Percentiles rank a stretch among this genome's conserved stretches.
Conservation (phyloP, 2,113 vertebrate species). For the Megaceryle torquata region DNA sequence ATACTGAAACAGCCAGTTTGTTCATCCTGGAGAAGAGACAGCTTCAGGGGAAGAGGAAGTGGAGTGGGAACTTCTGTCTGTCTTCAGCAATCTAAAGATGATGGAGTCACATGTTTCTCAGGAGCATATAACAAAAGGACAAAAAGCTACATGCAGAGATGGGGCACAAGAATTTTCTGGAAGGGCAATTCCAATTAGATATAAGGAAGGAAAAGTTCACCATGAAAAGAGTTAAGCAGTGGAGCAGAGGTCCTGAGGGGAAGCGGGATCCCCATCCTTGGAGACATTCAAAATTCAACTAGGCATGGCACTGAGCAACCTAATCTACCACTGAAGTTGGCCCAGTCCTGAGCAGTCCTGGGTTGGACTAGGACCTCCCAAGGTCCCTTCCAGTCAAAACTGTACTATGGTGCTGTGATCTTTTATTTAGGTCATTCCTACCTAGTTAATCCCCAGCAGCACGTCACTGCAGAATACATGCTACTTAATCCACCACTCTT, state of each 20-base stretch:
- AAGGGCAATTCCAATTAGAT: not conserved
- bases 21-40: not conserved
- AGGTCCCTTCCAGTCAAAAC: not conserved
- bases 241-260: not conserved
- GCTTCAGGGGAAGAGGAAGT: not conserved
- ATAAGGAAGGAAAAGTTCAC: not conserved
- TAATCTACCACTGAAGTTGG: not conserved
- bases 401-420: not conserved
- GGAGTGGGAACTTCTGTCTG: not conserved
- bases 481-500: slow-evolving; percentile 1
- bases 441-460: slow-evolving; percentile 16
- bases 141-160: not conserved
- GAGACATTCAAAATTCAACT: not conserved
- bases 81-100: not conserved
- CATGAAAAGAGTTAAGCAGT: not conserved
- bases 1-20: not conserved
- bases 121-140: not conserved
- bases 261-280: not conserved
- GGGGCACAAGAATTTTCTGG: not conserved
- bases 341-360: not conserved
- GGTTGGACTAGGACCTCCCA: not conserved
- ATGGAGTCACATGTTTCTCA: not conserved
- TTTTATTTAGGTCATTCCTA: slow-evolving; percentile 30
- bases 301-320: not conserved
- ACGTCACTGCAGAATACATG: not conserved